Base-by-base conservation (phyloP, 2,797 vertebrate genomes). In the Artibeus jamaicensis region DNA sequence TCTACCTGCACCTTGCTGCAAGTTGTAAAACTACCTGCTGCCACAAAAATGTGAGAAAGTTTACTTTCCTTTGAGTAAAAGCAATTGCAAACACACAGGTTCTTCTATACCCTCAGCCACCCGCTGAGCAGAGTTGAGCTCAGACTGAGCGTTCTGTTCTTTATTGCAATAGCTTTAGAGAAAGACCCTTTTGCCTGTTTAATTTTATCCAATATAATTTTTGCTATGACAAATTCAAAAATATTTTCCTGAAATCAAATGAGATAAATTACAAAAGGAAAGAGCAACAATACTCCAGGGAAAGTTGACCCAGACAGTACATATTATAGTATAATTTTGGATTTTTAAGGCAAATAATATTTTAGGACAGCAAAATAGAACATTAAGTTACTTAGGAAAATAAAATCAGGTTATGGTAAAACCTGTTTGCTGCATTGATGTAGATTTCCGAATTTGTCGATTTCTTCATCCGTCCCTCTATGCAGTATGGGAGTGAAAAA, bases 341-440 rank as follows among this genome's bases (percentile, higher is more conserved):
- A 67, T 87, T 92, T 78, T 89, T 92, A 88, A 71, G 34, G 68
- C 6, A 67, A 92, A 78, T 73, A 94, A 84, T 62, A 19, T 19
- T 39, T 62, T 42, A 5, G 9, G 19, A 12, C 8, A 77, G 10
- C 6, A 12, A 34, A 65, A 42, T 26, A 22, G 11, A 62, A 44
- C 12, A 29, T 76, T 6, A 46, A 74, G 37, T 85, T 62, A 32
- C 16, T n/a, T 19, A 53, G 24, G 9, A 24, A 91, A 55, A 93
- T 24, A 53, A 74, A 88, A 48, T 79, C 22, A 70, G 9, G 2
- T 18, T 86, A 42, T 67, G 16, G 50, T 77, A 34, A 26, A 18
- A 62, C 32, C 39, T 71, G 44, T 55, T 55, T 82, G 57, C 8
- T 82, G 2, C 46, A 50, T 5, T 93, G 26, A 65, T 10, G 53